A percentile compares a stretch with the other conserved stretches of the same genome.
Evolutionary conservation across 2,888 invertebrate genomes (phyloP).

Genomic region (Drosophila sordidula): DNA sequence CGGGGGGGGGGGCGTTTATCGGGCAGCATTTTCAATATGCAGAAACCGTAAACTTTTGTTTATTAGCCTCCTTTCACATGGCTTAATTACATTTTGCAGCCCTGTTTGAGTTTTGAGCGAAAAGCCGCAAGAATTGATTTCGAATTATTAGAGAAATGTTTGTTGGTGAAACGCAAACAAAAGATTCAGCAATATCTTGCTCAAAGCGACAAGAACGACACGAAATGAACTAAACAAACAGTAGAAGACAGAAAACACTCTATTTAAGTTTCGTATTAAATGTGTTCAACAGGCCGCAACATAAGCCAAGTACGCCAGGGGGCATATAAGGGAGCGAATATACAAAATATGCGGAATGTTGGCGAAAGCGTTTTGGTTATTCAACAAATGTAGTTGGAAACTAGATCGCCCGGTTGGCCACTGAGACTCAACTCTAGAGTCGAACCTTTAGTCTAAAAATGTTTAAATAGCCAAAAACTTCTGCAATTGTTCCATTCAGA

Average conservation of each 20-base stretch:
- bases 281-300: not conserved
- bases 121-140: conserved; percentile 19
- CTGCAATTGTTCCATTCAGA: too few species aligned
- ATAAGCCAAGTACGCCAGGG: not conserved
- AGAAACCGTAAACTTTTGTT: conserved; percentile 44
- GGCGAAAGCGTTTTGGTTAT: too few species aligned
- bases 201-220: not conserved
- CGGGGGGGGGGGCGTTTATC: not conserved
- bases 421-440: too few species aligned
- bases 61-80: conserved; percentile 17
- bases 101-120: conserved; percentile 13
- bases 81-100: conserved; percentile 32
- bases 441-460: too few species aligned
- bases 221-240: not conserved
- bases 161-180: conserved; percentile 26
- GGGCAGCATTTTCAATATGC: conserved; percentile 37
- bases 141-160: conserved; percentile 24
- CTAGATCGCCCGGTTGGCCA: too few species aligned
- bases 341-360: not conserved
- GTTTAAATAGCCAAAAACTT: too few species aligned
- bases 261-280: conserved; percentile 7
- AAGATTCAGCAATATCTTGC: conserved; percentile 3
- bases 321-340: not conserved
- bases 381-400: too few species aligned
- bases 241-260: not conserved